These are phyloP conservation scores for Patiria miniata DNA, from an alignment of 35 echinoderm and acorn worm species.

Conservation along the genomic window DNA sequence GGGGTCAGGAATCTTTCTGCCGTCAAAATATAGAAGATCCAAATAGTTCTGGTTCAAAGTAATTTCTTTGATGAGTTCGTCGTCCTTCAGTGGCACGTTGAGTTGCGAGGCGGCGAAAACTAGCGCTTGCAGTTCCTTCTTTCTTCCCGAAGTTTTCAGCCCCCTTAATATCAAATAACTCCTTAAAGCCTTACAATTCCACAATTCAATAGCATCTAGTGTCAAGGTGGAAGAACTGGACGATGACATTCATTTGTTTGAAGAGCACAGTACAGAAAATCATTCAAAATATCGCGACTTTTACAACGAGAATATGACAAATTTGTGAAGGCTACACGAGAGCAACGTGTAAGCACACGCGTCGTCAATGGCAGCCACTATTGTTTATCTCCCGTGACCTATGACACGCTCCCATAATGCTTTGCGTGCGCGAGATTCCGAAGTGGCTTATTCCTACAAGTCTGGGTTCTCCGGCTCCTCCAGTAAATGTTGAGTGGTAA, in stretches of 20 bases:
- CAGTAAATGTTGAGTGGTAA: too few species aligned
- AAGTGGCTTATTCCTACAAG: too few species aligned
- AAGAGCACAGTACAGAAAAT: too few species aligned
- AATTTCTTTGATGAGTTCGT: background rate
- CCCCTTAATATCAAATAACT: conserved; percentile 8
- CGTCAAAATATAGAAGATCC: background rate
- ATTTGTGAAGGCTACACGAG: too few species aligned
- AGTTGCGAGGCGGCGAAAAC: background rate
- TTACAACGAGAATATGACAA: too few species aligned
- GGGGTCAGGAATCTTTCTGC: conserved; percentile 35
- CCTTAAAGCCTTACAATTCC: conserved; percentile 31
- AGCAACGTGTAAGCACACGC: too few species aligned
- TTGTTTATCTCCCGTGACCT: too few species aligned
- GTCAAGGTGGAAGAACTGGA: background rate
- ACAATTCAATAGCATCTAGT: conserved; percentile 35
- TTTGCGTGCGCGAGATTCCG: too few species aligned
- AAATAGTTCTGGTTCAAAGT: background rate
- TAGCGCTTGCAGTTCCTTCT: conserved; percentile 27
- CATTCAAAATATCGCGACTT: too few species aligned
- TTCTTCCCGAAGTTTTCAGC: conserved; percentile 31
- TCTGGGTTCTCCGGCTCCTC: too few species aligned
- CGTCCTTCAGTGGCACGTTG: background rate
- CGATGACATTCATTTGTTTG: background rate
- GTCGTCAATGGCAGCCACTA: too few species aligned
- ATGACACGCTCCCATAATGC: too few species aligned